Base-by-base conservation (phyloP, 2,888 invertebrate species). In the Aleiodes testaceus region DNA sequence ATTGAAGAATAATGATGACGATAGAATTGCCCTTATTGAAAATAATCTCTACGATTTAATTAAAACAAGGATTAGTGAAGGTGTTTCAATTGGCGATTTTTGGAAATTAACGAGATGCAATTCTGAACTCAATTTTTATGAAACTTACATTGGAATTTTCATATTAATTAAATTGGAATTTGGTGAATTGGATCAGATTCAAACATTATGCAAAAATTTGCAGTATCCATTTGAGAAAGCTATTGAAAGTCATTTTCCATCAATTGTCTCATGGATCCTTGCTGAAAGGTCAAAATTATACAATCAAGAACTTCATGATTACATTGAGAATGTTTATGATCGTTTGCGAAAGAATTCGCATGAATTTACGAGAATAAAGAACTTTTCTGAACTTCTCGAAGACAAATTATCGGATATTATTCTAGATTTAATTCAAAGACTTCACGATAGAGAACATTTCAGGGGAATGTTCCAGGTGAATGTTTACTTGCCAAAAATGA, bases 31-130 rank as follows among this genome's bases (percentile, higher is more conserved):
- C 76, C 83, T 82, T 70, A 87, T 80, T 75, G 88, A 80, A 75
- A 79, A 87, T 16, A 89, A 91, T 79, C 84, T 91, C n/a, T 81
- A 89, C 59, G 88, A 88, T 26, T 79, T 92, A 52, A 73, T 91
- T 14, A 82, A 88, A 59, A 87, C 83, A 73, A 92, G 92, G 91
- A 87, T 89, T 74, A 77, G 82, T 6, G 85, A 84, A 45, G 84
- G 87, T 12, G 85, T 86, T 68, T 79, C 79, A 2, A 74, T 89
- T 2, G 81, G 87, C n/a, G 85, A 86, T 14, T 87, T 91, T 61
- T 82, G 89, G 52, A 75, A 77, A 45, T 80, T 91, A 63, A 87
- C 89, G 53, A 88, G 87, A 7, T 89, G 85, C 73, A 76, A 63
- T 1, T 77, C 78, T 1, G 83, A 87, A 68, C 77, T 80, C 6